phyloP scores from a whole-genome alignment of 1,140 invertebrate genomes.

The Drosophila orena region DNA sequence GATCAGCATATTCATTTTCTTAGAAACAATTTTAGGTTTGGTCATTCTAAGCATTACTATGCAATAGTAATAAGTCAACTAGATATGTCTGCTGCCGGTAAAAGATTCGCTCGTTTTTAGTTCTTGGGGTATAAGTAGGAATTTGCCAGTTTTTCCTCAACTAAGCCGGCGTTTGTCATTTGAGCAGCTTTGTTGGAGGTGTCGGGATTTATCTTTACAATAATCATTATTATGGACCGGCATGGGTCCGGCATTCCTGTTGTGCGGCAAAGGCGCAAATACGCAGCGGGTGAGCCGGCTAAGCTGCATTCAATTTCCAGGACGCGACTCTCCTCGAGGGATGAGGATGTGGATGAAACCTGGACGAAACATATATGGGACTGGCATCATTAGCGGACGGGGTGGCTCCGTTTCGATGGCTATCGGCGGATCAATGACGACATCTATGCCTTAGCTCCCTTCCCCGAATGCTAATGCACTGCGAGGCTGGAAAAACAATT shows the following conservation, averaged over 20 bases:
- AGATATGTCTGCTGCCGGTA: too few relatives aligned
- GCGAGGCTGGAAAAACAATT: slow-evolving; percentile 66
- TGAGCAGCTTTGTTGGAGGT: slow-evolving; percentile 79
- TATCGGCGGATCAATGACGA: slow-evolving; percentile 74
- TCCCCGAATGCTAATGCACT: slow-evolving; percentile 65
- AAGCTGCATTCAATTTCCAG: slow-evolving; percentile 74
- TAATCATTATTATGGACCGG: slow-evolving; percentile 75
- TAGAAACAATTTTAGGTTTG: too few relatives aligned
- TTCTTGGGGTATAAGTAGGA: slow-evolving; percentile 10
- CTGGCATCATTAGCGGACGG: slow-evolving; percentile 65
- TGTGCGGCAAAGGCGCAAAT: slow-evolving; percentile 75
- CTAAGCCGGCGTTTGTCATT: slow-evolving; percentile 77
- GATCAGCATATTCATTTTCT: too few relatives aligned
- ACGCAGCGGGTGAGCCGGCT: slow-evolving; percentile 74
- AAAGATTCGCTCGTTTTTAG: neutral
- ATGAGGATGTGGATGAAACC: slow-evolving; percentile 48
- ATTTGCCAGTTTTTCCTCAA: neutral
- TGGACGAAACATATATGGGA: slow-evolving; percentile 9
- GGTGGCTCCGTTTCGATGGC: slow-evolving; percentile 66
- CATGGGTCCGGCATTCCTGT: slow-evolving; percentile 41
- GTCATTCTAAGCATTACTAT: too few relatives aligned
- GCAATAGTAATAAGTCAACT: too few relatives aligned
- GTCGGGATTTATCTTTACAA: slow-evolving; percentile 81
- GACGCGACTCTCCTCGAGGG: slow-evolving; percentile 38
- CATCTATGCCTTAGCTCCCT: slow-evolving; percentile 44